A percentile compares a stretch with the other conserved stretches of the same genome.
These are phyloP conservation scores for Ascaphus truei DNA, from an alignment of 2,113 vertebrate genomes.

Conservation along the genomic window DNA sequence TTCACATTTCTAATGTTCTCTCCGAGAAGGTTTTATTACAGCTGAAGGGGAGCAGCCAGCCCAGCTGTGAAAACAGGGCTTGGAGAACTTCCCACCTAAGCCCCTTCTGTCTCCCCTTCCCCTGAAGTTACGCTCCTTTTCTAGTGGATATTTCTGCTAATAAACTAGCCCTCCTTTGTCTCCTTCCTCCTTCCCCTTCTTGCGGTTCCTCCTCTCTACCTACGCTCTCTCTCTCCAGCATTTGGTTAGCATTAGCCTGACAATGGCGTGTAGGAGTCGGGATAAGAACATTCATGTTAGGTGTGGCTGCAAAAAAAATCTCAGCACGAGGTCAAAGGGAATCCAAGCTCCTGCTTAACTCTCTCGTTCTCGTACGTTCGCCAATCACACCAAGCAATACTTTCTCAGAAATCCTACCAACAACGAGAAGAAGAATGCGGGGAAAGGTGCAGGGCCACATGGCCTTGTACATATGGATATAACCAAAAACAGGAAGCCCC, in stretches of 20 bases:
- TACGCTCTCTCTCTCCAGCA: not conserved
- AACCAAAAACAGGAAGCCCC: no score
- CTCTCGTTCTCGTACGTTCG: no score
- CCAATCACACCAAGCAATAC: no score
- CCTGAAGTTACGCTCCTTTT: not conserved
- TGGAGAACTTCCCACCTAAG: slow-evolving; percentile 14
- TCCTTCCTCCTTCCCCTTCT: no score
- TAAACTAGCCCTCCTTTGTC: not conserved
- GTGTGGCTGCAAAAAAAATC: not conserved
- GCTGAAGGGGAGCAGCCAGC: slow-evolving; percentile 20
- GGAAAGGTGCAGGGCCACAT: no score
- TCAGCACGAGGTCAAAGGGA: not conserved
- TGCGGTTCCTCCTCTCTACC: not conserved
- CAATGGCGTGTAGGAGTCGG: not conserved
- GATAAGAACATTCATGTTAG: not conserved
- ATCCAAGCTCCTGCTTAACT: no score
- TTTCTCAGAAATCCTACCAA: no score
- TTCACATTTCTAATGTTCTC: slow-evolving; percentile 30
- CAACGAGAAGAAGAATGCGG: no score
- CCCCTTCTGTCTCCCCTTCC: slow-evolving; percentile 14
- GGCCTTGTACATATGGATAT: no score
- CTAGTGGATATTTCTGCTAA: not conserved
- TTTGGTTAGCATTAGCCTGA: not conserved
- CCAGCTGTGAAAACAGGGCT: slow-evolving; percentile 31
- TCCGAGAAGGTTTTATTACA: slow-evolving; percentile 25